Percentiles rank a stretch among this genome's conserved stretches.
Evolutionary conservation across 2,888 invertebrate species (phyloP).

Genomic region (Tachina fera): DNA sequence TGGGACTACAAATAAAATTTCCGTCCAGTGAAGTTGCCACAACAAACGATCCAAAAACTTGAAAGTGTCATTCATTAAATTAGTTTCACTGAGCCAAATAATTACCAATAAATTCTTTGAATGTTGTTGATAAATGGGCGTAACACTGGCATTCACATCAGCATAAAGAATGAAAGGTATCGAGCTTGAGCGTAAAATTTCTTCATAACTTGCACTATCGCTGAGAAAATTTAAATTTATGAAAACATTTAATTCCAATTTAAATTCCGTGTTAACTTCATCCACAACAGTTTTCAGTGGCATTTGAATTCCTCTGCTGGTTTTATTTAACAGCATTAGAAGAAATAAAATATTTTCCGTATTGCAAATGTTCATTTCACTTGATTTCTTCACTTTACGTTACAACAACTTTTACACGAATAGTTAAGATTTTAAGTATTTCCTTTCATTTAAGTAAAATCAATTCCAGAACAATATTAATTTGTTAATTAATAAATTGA

Average conservation of each 20-base stretch:
- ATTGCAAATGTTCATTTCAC: not conserved
- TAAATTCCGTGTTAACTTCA: not conserved
- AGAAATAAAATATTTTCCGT: not conserved
- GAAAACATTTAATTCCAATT: conserved; percentile 36
- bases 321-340: not conserved
- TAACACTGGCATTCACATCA: not conserved
- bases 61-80: not conserved
- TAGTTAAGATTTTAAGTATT: not conserved
- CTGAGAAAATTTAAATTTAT: conserved; percentile 20
- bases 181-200: conserved; percentile 4
- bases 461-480: not conserved
- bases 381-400: not conserved
- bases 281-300: not conserved
- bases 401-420: not conserved
- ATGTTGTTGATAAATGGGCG: conserved; percentile 23
- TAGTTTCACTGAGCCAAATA: conserved; percentile 30
- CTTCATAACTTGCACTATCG: not conserved
- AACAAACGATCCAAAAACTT: conserved; percentile 47
- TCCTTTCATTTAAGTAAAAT: not conserved
- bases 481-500: conserved; percentile 6
- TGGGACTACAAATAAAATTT: conserved; percentile 46
- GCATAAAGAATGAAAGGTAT: conserved; percentile 43
- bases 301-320: not conserved
- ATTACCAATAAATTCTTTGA: conserved; percentile 26
- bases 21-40: conserved; percentile 59